Conservation (phyloP, 2,888 invertebrate genomes). For the Siphlonurus alternatus region DNA sequence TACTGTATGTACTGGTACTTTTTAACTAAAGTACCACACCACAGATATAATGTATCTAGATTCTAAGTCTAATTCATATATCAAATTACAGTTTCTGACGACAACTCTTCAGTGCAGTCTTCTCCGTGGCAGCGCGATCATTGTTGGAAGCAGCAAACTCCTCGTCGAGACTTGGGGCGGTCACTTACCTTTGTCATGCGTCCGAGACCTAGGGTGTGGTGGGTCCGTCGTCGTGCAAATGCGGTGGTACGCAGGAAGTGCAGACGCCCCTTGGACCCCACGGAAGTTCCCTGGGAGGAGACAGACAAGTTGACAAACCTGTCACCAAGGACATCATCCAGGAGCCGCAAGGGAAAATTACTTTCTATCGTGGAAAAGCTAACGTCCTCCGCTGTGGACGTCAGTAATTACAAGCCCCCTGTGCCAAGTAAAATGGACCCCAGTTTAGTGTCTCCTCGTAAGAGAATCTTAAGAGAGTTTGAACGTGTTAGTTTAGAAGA, state of each 20-base stretch:
- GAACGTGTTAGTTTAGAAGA: conserved; percentile 59
- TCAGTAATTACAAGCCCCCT: neutral
- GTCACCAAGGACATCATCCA: conserved; percentile 20
- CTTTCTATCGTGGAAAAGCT: conserved; percentile 14
- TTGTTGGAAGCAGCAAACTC: conserved; percentile 71
- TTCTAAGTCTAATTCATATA: too few relatives aligned
- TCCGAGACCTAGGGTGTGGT: conserved; percentile 11
- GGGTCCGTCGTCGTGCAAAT: conserved; percentile 18
- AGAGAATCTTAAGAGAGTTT: conserved; percentile 64
- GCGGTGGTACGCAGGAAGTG: conserved; percentile 35
- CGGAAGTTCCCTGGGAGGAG: conserved; percentile 17
- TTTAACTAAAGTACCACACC: too few relatives aligned
- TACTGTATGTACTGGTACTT: too few relatives aligned
- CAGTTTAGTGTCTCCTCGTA: conserved; percentile 61
- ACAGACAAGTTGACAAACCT: conserved; percentile 21
- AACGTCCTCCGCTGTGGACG: conserved; percentile 2
- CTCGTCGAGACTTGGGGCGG: conserved; percentile 53
- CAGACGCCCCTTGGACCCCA: conserved; percentile 45
- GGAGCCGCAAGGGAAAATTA: conserved; percentile 26
- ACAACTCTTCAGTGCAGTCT: conserved; percentile 78
- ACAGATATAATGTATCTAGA: too few relatives aligned
- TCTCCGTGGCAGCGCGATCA: conserved; percentile 84
- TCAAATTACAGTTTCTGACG: conserved; percentile 66
- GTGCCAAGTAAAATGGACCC: conserved; percentile 21
- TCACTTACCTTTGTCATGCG: conserved; percentile 32